phyloP scores from a whole-genome alignment of 2,888 invertebrate genomes.

The Lycocerus yunnanus region DNA sequence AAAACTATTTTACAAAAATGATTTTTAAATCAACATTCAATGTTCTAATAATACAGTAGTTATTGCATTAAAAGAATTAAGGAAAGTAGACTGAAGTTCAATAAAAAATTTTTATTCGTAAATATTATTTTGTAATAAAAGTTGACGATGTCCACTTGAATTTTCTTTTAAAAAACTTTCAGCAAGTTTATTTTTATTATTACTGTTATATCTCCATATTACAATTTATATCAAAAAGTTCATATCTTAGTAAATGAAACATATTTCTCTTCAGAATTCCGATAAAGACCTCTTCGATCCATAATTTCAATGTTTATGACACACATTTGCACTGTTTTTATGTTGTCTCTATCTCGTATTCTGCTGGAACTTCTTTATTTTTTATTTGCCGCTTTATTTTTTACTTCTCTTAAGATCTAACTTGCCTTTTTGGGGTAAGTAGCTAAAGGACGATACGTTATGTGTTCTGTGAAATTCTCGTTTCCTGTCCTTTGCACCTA shows the following conservation, averaged over 20 bases:
- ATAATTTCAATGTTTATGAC: conserved; percentile 32
- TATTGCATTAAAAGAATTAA: conserved; percentile 22
- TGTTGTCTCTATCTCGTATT: conserved; percentile 27
- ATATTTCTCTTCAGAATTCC: conserved; percentile 26
- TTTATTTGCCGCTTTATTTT: conserved; percentile 29
- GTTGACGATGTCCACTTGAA: not conserved
- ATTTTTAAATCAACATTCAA: not conserved
- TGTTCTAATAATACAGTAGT: conserved; percentile 7
- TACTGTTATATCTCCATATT: not conserved
- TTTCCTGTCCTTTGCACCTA: conserved; percentile 32
- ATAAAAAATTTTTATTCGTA: not conserved
- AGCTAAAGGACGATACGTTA: conserved; percentile 29
- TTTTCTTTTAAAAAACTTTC: not conserved
- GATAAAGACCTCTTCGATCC: conserved; percentile 32
- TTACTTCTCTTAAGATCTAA: conserved; percentile 21
- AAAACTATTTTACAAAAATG: not conserved
- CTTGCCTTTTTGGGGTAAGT: conserved; percentile 21
- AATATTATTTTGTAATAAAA: not conserved
- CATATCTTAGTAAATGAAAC: conserved; percentile 24
- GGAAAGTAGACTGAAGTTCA: conserved; percentile 12
- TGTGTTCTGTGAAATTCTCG: conserved; percentile 24
- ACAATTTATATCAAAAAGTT: conserved; percentile 2
- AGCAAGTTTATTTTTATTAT: not conserved
- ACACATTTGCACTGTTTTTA: conserved; percentile 31
- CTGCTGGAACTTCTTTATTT: conserved; percentile 27